phyloP scores from a whole-genome alignment of 2,797 vertebrate genomes.

The Botia kubotai region DNA sequence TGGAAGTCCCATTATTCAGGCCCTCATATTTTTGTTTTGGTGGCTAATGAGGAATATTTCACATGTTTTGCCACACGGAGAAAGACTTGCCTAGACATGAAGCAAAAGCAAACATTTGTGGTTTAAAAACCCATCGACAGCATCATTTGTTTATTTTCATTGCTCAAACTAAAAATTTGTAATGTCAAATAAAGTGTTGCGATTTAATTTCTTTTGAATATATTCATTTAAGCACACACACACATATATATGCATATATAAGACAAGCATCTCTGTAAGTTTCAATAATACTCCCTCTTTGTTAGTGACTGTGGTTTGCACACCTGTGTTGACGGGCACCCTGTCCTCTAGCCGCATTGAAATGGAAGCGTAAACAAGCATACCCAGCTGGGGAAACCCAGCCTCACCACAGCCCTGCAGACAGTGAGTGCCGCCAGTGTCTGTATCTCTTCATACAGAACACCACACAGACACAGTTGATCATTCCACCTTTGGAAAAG shows the following conservation, averaged over 20 bases:
- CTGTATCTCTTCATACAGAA: conserved; percentile 51
- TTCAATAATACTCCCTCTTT: conserved; percentile 51
- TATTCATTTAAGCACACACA: too few relatives aligned
- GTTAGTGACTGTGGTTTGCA: conserved; percentile 56
- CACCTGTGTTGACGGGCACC: conserved; percentile 69
- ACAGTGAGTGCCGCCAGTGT: conserved; percentile 49
- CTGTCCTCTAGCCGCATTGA: conserved; percentile 54
- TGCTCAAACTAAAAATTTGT: neutral
- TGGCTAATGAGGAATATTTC: too few relatives aligned
- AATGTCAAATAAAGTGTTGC: neutral
- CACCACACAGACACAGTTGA: conserved; percentile 24
- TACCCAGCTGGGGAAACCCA: conserved; percentile 66
- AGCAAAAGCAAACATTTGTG: too few relatives aligned
- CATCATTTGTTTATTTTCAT: neutral
- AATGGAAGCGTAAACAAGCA: conserved; percentile 65
- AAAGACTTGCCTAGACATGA: too few relatives aligned
- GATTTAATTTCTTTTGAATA: too few relatives aligned
- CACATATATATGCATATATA: too few relatives aligned
- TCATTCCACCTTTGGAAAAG: conserved; percentile 19
- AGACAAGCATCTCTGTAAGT: conserved; percentile 32
- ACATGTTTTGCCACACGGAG: too few relatives aligned
- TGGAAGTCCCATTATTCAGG: neutral
- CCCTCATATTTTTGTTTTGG: neutral
- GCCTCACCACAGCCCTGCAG: conserved; percentile 25
- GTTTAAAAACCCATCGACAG: neutral